Conservation (phyloP, 2,113 vertebrate species). For the Chauna torquata region DNA sequence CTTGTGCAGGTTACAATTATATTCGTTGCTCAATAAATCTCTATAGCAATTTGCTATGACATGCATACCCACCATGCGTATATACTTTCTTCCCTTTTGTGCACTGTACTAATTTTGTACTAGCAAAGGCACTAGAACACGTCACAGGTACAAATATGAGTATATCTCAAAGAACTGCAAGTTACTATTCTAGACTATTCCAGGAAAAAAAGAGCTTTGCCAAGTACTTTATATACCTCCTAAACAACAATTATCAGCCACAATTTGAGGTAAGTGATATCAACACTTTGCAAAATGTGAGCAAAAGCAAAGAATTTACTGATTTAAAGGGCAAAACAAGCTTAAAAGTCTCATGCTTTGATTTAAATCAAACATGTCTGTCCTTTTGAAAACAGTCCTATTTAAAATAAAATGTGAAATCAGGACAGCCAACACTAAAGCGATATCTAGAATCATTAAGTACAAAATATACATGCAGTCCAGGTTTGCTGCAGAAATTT, state of each 20-base stretch:
- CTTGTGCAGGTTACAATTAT: neutral
- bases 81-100: neutral
- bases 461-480: constrained; percentile 1
- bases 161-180: neutral
- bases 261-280: neutral
- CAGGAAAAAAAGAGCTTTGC: neutral
- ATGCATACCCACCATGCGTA: neutral
- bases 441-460: neutral
- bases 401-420: constrained; percentile 40
- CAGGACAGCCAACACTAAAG: neutral
- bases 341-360: neutral
- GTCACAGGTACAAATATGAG: neutral
- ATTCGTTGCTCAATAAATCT: neutral
- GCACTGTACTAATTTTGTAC: neutral
- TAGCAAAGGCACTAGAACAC: neutral
- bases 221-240: neutral
- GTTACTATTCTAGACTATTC: neutral
- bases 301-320: neutral
- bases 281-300: neutral
- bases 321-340: neutral
- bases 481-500: constrained; percentile 31
- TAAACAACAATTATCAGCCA: neutral
- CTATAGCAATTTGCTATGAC: neutral
- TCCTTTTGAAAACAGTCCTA: neutral
- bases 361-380: neutral